Base-by-base conservation (phyloP, 2,888 invertebrate genomes). In the Acheta domesticus region DNA sequence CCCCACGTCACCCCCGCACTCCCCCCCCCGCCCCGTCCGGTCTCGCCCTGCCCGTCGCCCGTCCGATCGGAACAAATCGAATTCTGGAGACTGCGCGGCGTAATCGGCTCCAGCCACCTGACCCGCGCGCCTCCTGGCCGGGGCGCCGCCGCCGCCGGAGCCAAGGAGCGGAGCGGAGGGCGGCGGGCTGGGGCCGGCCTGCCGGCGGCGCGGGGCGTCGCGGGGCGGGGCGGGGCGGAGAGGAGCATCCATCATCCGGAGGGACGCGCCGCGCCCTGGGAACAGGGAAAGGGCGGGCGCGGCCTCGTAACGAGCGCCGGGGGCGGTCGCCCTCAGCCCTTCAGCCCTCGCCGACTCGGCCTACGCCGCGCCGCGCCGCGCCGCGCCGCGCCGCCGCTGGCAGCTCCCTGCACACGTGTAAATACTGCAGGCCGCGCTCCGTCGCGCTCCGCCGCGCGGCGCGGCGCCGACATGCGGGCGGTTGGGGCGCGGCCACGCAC, bases 21-120 rank as follows among this genome's bases (percentile, higher is more conserved):
- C 62, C 2, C 62, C 50, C 12, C 14, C 50, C 2, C 23, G 1
- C 23, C 23, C 14, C 14, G 50, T 2, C 50, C 19, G 2, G 12
- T 4, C 16, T 12, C 62, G 14, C 62, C 8, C 62, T 3, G 5
- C 14, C 62, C 2, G 16, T 19, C 62, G 16, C 14, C 4, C 62
- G 62, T 62, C 62, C 62, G 62, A 62, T 62, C 62, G 62, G 62
- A 62, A 62, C 62, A 62, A 62, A 62, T 62, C 62, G 62, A 62
- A 62, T 62, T 62, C 62, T 62, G 62, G 62, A 62, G 62, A n/a
- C 62, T 62, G 62, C 62, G 62, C n/a, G 62, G 62, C 62, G 62
- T 62, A 62, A 62, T 62, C 62, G 62, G 16, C n/a, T 62, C n/a
- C 16, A n/a, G 62, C 62, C 62, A 62, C 62, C 62, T 62, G 62